Evolutionary conservation across 2,113 vertebrate species (phyloP).

Genomic region (Chrysemys picta): DNA sequence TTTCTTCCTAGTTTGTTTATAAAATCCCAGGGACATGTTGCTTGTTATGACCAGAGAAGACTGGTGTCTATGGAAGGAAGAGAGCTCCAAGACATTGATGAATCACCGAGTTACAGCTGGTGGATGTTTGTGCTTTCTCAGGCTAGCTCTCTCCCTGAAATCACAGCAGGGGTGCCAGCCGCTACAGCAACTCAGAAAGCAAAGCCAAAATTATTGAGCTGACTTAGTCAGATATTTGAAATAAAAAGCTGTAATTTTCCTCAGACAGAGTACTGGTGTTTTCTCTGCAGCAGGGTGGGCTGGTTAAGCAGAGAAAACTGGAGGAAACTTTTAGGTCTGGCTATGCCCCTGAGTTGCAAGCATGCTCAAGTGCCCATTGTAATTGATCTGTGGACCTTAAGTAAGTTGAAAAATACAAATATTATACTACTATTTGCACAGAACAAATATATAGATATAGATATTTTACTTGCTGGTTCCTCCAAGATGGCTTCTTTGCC

Average conservation of each 20-base stretch:
- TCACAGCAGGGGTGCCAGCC: accelerated
- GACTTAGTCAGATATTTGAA: not conserved
- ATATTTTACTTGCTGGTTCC: conserved; percentile 34
- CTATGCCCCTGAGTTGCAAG: not conserved
- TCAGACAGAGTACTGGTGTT: too few species aligned
- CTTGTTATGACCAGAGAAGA: not conserved
- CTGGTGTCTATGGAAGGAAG: not conserved
- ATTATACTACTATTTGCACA: not conserved
- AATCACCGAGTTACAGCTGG: not conserved
- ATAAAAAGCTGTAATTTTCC: not conserved
- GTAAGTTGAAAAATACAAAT: not conserved
- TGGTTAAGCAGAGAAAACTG: not conserved
- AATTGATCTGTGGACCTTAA: not conserved
- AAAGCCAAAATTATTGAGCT: not conserved
- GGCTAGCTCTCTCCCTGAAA: not conserved
- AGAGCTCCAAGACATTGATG: not conserved
- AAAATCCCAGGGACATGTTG: not conserved
- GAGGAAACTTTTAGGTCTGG: not conserved
- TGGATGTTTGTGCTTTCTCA: not conserved
- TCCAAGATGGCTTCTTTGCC: not conserved
- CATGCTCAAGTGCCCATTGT: not conserved
- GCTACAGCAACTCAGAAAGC: not conserved
- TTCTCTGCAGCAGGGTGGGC: not conserved
- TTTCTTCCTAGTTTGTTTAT: not conserved
- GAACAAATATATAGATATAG: not conserved